phyloP scores from a whole-genome alignment of 2,113 vertebrate genomes.

The Megaceryle maxima region DNA sequence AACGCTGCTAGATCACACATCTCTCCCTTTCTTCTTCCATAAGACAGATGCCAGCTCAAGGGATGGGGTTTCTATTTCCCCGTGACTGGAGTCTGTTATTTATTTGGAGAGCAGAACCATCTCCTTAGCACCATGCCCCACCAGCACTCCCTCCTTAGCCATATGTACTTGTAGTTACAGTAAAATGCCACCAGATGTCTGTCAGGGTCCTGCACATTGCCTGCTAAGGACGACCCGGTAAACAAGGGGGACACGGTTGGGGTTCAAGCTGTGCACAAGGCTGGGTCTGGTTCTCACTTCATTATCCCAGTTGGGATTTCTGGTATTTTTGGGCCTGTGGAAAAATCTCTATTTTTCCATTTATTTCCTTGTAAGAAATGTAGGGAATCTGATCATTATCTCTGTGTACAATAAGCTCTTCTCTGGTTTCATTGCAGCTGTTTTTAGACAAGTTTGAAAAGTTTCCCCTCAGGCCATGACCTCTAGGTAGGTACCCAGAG shows the following conservation, averaged over 20 bases:
- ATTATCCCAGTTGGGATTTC: neutral
- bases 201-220: neutral
- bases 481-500: neutral
- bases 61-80: fast-evolving
- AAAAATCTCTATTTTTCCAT: neutral
- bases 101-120: neutral
- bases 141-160: neutral
- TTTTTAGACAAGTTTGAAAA: neutral
- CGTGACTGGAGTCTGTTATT: fast-evolving
- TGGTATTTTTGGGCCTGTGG: neutral
- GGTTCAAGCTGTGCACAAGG: neutral
- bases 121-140: neutral
- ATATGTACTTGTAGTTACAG: neutral
- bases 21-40: neutral
- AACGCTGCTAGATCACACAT: neutral
- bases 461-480: neutral
- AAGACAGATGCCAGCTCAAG: neutral
- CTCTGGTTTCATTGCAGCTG: neutral
- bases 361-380: neutral
- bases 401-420: neutral
- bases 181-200: slow-evolving; percentile 27
- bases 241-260: neutral
- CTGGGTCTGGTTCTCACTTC: neutral
- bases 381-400: neutral
- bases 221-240: neutral